Conservation (phyloP, 2,797 vertebrate genomes). For the Sitta carolinensis region DNA sequence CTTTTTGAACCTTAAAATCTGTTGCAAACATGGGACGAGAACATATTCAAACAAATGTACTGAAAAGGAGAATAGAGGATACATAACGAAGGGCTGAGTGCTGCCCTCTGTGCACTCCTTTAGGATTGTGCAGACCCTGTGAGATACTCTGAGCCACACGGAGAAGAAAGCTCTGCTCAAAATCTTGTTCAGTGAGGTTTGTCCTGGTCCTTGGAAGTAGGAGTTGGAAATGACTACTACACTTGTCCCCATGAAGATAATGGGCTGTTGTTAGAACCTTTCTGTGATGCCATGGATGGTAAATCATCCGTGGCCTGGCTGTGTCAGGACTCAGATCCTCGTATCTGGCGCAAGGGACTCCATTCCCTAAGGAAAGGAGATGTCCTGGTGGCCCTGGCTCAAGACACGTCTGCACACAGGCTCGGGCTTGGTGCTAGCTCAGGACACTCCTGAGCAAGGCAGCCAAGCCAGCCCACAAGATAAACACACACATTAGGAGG, state of each 20-base stretch:
- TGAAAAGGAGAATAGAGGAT: not conserved
- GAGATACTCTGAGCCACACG: not conserved
- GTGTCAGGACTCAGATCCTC: not conserved
- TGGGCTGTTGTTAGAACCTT: not conserved
- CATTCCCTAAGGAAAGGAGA: not conserved
- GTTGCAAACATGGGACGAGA: not conserved
- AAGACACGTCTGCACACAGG: not conserved
- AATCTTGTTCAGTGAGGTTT: not conserved
- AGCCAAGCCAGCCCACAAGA: not conserved
- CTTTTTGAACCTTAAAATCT: not conserved
- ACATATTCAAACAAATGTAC: not conserved
- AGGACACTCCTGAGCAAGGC: not conserved
- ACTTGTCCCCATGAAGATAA: not conserved
- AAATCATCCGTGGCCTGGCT: not conserved
- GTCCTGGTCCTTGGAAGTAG: not conserved
- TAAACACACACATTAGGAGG: not conserved
- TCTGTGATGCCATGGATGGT: not conserved
- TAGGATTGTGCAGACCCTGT: not conserved
- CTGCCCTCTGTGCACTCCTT: not conserved
- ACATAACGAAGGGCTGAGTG: fast-evolving
- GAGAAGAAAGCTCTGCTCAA: not conserved
- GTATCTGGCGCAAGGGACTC: not conserved
- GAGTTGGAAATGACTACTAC: not conserved
- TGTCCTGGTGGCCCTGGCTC: not conserved
- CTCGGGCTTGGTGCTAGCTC: not conserved